Base-by-base conservation (phyloP, 2,113 vertebrate genomes). In the Rhegmatorhina hoffmannsi region DNA sequence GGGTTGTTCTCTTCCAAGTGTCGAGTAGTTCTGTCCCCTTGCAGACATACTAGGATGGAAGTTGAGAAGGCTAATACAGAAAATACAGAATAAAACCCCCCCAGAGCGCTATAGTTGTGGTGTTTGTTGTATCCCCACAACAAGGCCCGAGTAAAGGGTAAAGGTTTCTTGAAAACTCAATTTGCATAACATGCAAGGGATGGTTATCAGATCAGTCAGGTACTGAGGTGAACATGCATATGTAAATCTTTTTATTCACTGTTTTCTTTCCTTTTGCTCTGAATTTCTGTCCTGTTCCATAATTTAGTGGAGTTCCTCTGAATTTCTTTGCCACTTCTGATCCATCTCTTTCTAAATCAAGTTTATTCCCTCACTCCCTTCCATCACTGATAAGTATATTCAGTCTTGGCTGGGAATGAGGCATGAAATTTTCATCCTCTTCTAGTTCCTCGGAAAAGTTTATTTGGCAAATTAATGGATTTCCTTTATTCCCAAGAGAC, bases 401-500 rank as follows among this genome's bases (percentile, higher is more conserved):
- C 24, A 79, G 56, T 36, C 24, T 60, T 76, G 40, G 44, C n/a
- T 67, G 53, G 31, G 47, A 70, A 89, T 55, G 38, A 46, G 17
- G 8, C 38, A 44, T 59, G 34, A 66, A 90, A 87, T 38, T 9
- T 26, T 86, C 0, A 0, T 62, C n/a, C 78, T 83, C 66, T 50
- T 86, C 29, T 63, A 11, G 6, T 58, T 4, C 13, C 7, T 80
- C 75, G 52, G 62, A 40, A 60, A 85, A 76, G 50, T 82, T 74
- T 80, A 59, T 85, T 69, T 88, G 75, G 28, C n/a, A 85, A 83
- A 59, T 88, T 93, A 40, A 88, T 91, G 63, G 80, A 88, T 92
- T 96, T 87, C 47, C 59, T 86, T 83, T 88, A 91, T 92, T 92
- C 87, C 63, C 78, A 73, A 40, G 47, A 88, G 91, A 75, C 63